Conservation (phyloP, 92 coral and sea anemone species). For the Palythoa grandis region DNA sequence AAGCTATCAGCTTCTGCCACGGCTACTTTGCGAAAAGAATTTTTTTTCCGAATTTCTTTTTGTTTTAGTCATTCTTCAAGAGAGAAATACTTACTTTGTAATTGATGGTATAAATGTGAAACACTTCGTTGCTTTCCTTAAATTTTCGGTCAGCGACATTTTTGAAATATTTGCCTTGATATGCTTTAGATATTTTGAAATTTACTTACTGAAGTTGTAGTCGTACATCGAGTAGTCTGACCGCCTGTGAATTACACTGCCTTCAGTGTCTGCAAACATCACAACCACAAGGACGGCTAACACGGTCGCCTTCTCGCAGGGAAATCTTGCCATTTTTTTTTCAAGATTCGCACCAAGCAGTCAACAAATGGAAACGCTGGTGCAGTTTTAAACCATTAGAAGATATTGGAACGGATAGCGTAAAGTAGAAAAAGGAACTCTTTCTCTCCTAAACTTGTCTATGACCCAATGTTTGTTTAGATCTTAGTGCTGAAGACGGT, state of each 20-base stretch:
- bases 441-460: background rate
- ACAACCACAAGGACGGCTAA: background rate
- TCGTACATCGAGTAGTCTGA: constrained; percentile 91
- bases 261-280: constrained; percentile 6
- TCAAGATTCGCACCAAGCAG: background rate
- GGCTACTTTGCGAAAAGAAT: no score
- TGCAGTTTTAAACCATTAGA: constrained; percentile 15
- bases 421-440: constrained; percentile 4
- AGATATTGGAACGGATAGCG: background rate
- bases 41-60: no score
- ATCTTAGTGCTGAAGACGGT: constrained; percentile 13
- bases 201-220: constrained; percentile 84
- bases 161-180: background rate
- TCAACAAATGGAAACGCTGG: background rate
- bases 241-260: constrained; percentile 52
- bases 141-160: background rate
- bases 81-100: no score
- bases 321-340: background rate
- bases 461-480: constrained; percentile 47
- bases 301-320: background rate
- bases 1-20: no score
- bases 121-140: background rate
- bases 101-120: no score
- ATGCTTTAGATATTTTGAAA: background rate
- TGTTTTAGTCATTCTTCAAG: no score